Percentiles rank a stretch among this genome's conserved stretches.
These are phyloP conservation scores for Pelodiscus sinensis DNA, from an alignment of 2,113 vertebrate genomes.

Conservation along the genomic window DNA sequence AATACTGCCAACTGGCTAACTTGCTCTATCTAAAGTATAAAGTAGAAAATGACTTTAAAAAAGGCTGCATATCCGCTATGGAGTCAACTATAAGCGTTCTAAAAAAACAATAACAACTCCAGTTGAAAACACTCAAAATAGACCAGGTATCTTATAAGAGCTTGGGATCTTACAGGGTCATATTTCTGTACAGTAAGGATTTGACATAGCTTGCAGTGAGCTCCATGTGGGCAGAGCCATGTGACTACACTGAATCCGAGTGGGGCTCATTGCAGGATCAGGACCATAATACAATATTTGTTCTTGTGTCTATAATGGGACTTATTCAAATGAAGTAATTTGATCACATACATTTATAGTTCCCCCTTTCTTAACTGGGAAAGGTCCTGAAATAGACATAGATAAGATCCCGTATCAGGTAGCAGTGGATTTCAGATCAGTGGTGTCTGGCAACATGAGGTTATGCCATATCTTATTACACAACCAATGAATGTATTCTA, in stretches of 20 bases:
- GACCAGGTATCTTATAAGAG: slow-evolving; percentile 34
- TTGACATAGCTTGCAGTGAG: neutral
- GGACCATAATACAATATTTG: neutral
- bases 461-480: neutral
- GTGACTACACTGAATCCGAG: neutral
- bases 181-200: neutral
- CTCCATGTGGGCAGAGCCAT: neutral
- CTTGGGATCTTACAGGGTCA: neutral
- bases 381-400: neutral
- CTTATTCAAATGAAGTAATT: neutral
- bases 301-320: neutral
- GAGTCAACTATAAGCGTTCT: slow-evolving; percentile 18
- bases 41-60: slow-evolving; percentile 34
- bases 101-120: neutral
- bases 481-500: slow-evolving; percentile 17
- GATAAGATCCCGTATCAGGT: slow-evolving; percentile 35
- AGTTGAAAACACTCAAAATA: slow-evolving; percentile 12
- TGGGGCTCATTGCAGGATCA: neutral
- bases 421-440: slow-evolving; percentile 51
- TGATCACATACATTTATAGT: neutral
- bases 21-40: slow-evolving; percentile 88
- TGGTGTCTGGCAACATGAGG: neutral
- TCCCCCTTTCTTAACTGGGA: neutral
- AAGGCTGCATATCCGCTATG: neutral
- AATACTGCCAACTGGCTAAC: slow-evolving; percentile 90